A percentile compares a stretch with the other conserved stretches of the same genome.
These are phyloP conservation scores for Numenius phaeopus DNA, from an alignment of 2,797 vertebrate genomes.

Conservation along the genomic window DNA sequence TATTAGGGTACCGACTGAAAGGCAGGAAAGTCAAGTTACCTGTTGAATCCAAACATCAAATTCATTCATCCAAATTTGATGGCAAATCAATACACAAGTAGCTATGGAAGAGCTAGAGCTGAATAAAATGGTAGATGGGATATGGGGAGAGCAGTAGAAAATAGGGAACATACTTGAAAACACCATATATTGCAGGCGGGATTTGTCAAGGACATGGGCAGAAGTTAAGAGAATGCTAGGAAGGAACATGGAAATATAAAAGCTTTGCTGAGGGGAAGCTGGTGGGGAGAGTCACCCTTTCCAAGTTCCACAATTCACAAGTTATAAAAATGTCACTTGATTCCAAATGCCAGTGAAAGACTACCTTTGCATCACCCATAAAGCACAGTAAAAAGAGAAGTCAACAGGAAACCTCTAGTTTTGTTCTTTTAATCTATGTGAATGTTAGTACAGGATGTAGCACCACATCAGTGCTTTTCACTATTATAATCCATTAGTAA, in stretches of 20 bases:
- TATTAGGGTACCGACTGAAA: neutral
- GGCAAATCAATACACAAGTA: neutral
- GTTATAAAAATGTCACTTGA: neutral
- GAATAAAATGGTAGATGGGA: neutral
- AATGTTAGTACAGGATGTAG: neutral
- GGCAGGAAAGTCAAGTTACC: neutral
- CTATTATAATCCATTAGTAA: neutral
- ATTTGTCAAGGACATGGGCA: neutral
- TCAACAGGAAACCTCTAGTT: neutral
- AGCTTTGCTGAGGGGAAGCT: neutral
- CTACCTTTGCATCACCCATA: neutral
- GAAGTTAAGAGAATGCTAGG: neutral
- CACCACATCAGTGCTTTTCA: neutral
- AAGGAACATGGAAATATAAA: neutral
- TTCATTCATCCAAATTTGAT: neutral
- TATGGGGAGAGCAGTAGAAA: neutral
- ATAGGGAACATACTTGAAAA: neutral
- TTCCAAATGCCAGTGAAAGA: neutral
- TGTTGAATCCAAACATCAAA: neutral
- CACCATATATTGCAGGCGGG: neutral
- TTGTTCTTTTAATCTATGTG: neutral
- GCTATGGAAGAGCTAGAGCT: neutral
- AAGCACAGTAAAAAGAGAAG: neutral
- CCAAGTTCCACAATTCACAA: neutral
- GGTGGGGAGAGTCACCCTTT: neutral